Conservation (phyloP, 2,113 vertebrate genomes). For the Rutilus rutilus region DNA sequence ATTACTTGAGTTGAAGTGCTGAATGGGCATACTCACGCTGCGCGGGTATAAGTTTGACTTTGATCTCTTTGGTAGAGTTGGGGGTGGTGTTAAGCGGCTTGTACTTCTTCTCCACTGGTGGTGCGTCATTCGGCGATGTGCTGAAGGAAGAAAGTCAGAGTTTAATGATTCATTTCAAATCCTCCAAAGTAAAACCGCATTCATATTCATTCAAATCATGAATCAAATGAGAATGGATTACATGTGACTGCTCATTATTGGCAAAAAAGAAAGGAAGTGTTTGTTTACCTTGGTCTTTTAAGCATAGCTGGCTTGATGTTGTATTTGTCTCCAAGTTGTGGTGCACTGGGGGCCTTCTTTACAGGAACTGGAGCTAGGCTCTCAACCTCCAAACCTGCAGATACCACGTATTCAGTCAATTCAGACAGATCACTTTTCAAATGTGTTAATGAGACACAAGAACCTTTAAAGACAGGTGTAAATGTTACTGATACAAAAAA, state of each 20-base stretch:
- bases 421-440: not conserved
- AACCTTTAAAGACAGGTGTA: not conserved
- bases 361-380: conserved; percentile 77
- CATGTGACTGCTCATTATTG: not conserved
- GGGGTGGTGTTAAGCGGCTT: conserved; percentile 91
- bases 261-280: not conserved
- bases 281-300: conserved; percentile 85
- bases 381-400: conserved; percentile 87
- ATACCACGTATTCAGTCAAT: conserved; percentile 14
- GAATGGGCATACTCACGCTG: conserved; percentile 82
- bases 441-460: not conserved
- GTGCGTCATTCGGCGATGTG: conserved; percentile 65
- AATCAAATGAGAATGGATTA: not conserved
- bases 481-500: not conserved
- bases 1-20: not conserved
- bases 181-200: not conserved
- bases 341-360: conserved; percentile 79
- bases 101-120: conserved; percentile 92
- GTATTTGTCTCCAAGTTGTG: conserved; percentile 86
- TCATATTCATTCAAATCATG: conserved; percentile 8
- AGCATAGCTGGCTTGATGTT: conserved; percentile 89
- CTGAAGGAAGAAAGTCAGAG: conserved; percentile 49
- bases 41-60: conserved; percentile 95
- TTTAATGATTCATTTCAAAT: conserved; percentile 1
- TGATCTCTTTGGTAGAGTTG: conserved; percentile 92